Base-by-base conservation (phyloP, 2,797 vertebrate genomes). In the Poecilia wingei region DNA sequence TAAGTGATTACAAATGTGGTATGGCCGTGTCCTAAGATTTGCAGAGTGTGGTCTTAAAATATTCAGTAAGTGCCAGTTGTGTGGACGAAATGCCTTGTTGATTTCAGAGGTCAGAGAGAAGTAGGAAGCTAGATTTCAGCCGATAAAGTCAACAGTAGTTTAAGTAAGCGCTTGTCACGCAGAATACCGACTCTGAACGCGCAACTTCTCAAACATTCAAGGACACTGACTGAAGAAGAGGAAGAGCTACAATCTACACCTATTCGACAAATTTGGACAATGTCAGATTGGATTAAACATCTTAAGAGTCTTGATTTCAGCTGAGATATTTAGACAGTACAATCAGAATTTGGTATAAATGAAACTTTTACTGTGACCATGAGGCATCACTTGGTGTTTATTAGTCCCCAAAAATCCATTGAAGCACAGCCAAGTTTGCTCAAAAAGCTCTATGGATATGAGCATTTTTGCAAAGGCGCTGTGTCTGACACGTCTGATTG, bases 401-500 rank as follows among this genome's bases (percentile, higher is more conserved):
- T 64, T 64, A 33, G 36, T 66, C 16, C 10, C 16, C 13, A 0
- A 39, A 39, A 64, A 64, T 18, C 59, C 14, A 61, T 33, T 18
- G 31, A 61, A 33, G 2, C 61, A 9, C 61, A 66, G 33, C 33
- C 31, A 36, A 0, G 61, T 39, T 39, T 66, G 31, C 13, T 36
- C 13, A 33, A 33, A 57, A 57, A 28, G 25, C n/a, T 57, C n/a
- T 3, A 57, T 9, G 51, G 25, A 16, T 57, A 57, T 16, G 28
- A 59, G 31, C 5, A 2, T 31, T 16, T 31, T 59, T 59, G 57
- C 57, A 59, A 31, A 31, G 28, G 25, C 10, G 3, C 28, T 16
- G 74, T 77, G 84, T 74, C 70, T 84, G 87, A 87, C 83, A 82
- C 82, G 78, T 84, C 85, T 77, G 77, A 87, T 75, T 86, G 78